Evolutionary conservation across 2,113 vertebrate species (phyloP), one percentile per base, ranked within the genome.

Genomic region (Cercopithecus mona): DNA sequence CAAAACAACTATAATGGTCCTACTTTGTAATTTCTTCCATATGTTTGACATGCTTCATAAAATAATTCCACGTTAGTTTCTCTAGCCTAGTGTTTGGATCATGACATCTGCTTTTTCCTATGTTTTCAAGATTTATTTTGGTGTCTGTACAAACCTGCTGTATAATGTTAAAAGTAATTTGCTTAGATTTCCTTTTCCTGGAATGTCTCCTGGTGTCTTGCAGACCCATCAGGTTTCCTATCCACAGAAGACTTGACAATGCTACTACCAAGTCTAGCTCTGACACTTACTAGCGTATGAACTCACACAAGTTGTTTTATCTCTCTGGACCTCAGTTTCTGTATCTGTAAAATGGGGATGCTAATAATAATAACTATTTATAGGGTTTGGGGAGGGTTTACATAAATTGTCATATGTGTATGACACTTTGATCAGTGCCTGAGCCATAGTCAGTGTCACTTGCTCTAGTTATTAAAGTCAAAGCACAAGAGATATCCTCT

Each of bases 41-140:
- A 91, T 79, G 22, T 97, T 96, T 96, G 84, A 84, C 72, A 80
- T 88, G 16, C 12, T 97, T 98, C 95, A 70, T 59, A 23, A 96
- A 97, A 96, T 79, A 96, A 83, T 91, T 94, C 95, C 91, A 3
- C 1, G 38, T 92, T 96, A 13, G 23, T 25, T 25, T 84, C 94
- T 94, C 88, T 81, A 93, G n/a, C 13, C 64, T 55, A 66, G 6
- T 52, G 59, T 88, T 97, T 96, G 96, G 38, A 78, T 59, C 35
- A 0, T 92, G 94, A 89, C 94, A 96, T 96, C 78, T 97, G 88
- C 87, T 93, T 96, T 93, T 95, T 78, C 93, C 45, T 85, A 32
- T 14, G 81, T 59, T 96, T 90, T 93, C 79, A 23, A 79, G 97
- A 96, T 97, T 98, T 97, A 57, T 87, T 97, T 93, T 96, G 95